These are phyloP conservation scores for Camponotus floridanus DNA, from an alignment of 1,140 invertebrate species.

Conservation along the genomic window DNA sequence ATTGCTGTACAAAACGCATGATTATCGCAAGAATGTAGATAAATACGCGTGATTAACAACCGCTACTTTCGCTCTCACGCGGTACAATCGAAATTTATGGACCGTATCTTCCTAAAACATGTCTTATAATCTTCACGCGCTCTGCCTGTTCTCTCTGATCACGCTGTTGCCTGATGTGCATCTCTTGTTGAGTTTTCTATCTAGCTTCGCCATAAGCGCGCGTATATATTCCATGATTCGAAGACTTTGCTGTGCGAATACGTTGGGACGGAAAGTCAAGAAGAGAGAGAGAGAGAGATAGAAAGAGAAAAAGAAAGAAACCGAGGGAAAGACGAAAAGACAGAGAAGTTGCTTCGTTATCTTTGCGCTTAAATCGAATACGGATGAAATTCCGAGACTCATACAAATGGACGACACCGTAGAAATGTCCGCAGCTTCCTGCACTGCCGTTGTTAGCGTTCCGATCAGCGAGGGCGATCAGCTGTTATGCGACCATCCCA, in stretches of 20 bases:
- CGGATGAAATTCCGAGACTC: constrained; percentile 77
- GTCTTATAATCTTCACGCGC: constrained; percentile 4
- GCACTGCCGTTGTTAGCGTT: constrained; percentile 59
- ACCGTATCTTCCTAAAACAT: not conserved
- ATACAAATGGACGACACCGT: constrained; percentile 79
- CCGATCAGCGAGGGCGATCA: constrained; percentile 75
- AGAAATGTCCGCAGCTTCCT: constrained; percentile 69
- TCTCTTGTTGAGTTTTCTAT: constrained; percentile 40
- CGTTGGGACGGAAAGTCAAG: not conserved
- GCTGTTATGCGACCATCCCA: constrained; percentile 69
- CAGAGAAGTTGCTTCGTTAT: constrained; percentile 70
- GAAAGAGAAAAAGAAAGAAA: not conserved
- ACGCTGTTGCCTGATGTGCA: constrained; percentile 27
- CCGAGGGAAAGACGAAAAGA: constrained; percentile 2
- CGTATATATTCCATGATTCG: not conserved
- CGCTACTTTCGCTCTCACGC: constrained; percentile 21
- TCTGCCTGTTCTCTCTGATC: constrained; percentile 29
- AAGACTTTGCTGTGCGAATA: constrained; percentile 22
- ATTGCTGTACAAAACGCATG: not conserved
- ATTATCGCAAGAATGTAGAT: not conserved
- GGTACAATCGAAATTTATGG: constrained; percentile 36
- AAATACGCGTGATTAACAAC: not conserved
- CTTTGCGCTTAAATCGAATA: constrained; percentile 75
- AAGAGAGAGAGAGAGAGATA: not conserved
- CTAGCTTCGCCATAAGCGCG: constrained; percentile 7